Evolutionary conservation across 37 sponge, comb jelly and placozoan species (phyloP), one percentile per base, ranked within the genome.

Genomic region (Aplysina aerophoba): DNA sequence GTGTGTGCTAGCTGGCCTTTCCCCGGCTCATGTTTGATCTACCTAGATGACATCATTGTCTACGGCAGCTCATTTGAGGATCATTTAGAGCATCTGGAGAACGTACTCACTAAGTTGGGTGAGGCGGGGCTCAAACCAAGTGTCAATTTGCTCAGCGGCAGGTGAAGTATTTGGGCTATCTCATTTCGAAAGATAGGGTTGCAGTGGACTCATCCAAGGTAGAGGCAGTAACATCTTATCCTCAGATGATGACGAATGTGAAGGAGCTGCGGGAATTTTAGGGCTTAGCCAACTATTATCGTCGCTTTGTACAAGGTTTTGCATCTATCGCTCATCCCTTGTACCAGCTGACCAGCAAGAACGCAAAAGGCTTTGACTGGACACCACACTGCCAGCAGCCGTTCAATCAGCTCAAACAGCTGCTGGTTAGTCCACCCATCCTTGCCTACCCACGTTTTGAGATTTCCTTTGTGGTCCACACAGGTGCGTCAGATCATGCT

Each of bases 401-500:
- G n/a, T n/a, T n/a, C n/a, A n/a, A n/a, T n/a, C n/a, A n/a, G n/a
- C n/a, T n/a, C n/a, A n/a, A n/a, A n/a, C n/a, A n/a, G n/a, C n/a
- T n/a, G n/a, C n/a, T n/a, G n/a, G n/a, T n/a, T n/a, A n/a, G n/a
- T n/a, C n/a, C n/a, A n/a, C n/a, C n/a, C n/a, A n/a, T 91, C 15
- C 60, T 87, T 0, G 81, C 73, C 14, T 87, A 56, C 39, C 91
- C 88, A 2, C 28, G 79, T 17, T 87, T 87, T 38, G 24, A 36
- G 0, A 16, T 41, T 20, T 17, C 55, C 8, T 88, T 88, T 71
- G 16, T 77, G 44, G n/a, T 91, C 31, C 82, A 87, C 37, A 91
- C 91, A 33, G 91, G 87, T 84, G 88, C 91, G 0, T 87, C 88
- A 8, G 81, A 63, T n/a, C 15, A 3, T 30, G 91, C 85, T 0